A percentile compares a stretch with the other conserved stretches of the same genome.
Evolutionary conservation across 2,113 vertebrate species (phyloP).

Genomic region (Lepus europaeus): DNA sequence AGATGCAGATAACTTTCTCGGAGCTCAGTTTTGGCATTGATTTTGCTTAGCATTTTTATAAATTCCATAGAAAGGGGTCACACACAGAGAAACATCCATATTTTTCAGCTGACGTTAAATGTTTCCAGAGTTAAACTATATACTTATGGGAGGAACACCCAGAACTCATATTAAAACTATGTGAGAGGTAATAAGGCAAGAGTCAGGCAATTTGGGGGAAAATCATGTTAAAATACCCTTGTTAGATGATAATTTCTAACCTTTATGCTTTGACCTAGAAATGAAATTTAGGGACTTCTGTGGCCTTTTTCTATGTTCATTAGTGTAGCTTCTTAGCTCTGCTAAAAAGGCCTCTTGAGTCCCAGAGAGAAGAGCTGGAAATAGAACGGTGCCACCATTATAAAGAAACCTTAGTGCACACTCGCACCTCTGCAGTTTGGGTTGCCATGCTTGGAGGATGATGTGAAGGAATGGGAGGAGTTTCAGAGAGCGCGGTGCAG

Average conservation of each 20-base stretch:
- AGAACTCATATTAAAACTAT: conserved; percentile 14
- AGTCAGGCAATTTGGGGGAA: neutral
- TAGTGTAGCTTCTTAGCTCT: conserved; percentile 4
- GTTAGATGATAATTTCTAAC: conserved; percentile 6
- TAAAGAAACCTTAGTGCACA: neutral
- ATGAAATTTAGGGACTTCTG: conserved; percentile 34
- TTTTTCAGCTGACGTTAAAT: conserved; percentile 37
- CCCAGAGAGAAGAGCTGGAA: conserved; percentile 11
- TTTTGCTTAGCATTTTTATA: conserved; percentile 37
- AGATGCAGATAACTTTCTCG: neutral
- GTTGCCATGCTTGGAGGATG: conserved; percentile 53
- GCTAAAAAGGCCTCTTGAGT: conserved; percentile 14
- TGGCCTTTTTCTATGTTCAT: neutral
- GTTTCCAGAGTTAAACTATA: conserved; percentile 1
- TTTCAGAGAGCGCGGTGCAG: conserved; percentile 61
- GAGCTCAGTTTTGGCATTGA: neutral
- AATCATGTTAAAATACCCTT: conserved; percentile 36
- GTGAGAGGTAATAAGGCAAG: neutral
- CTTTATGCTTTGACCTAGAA: conserved; percentile 33
- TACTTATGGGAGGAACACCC: neutral
- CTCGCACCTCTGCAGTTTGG: neutral
- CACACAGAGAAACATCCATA: neutral
- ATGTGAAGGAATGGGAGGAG: conserved; percentile 37
- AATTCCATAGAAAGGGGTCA: conserved; percentile 18
- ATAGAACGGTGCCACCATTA: conserved; percentile 1